Evolutionary conservation across 2,888 invertebrate species (phyloP), one percentile per base, ranked within the genome.

Genomic region (Helleia helle): DNA sequence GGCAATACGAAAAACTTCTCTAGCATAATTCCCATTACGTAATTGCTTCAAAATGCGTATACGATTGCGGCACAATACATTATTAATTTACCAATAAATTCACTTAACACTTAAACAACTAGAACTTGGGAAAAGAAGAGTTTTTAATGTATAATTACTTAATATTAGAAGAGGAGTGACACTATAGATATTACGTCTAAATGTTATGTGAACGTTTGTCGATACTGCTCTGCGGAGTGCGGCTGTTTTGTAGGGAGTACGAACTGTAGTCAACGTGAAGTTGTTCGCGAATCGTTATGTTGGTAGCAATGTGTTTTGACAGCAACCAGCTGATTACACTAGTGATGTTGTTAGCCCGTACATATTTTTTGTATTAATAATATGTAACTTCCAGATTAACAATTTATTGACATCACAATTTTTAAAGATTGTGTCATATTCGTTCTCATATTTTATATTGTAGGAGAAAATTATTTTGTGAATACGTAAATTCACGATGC

Each of bases 11-110:
- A 79, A 68, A 77, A 83, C 80, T 76, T 83, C 76, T 83, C 72
- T 79, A 83, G 79, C 83, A 84, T 83, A 83, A 83, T 83, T 84
- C 79, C 83, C 84, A 84, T 84, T 84, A 84, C 83, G 83, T 84
- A 84, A 84, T 81, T 76, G 69, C 71, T 74, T 73, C 56, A 79
- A 64, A 74, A 69, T 71, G 71, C 71, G 70, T 73, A 61, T 71
- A 64, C 60, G 68, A 62, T 67, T 73, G 71, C 73, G 68, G 71
- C 83, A 83, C 83, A 77, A 56, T 69, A 63, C 69, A 73, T 77
- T 68, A 75, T 71, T 59, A 54, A 59, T 73, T 69, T 69, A 69
- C 71, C 67, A 68, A 69, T 60, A 55, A 62, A 61, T 70, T 71
- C 83, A 83, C 81, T 77, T 75, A 76, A 67, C 83, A 83, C 83